phyloP scores from a whole-genome alignment of 1,140 invertebrate genomes.

The Adoxophyes honmai region DNA sequence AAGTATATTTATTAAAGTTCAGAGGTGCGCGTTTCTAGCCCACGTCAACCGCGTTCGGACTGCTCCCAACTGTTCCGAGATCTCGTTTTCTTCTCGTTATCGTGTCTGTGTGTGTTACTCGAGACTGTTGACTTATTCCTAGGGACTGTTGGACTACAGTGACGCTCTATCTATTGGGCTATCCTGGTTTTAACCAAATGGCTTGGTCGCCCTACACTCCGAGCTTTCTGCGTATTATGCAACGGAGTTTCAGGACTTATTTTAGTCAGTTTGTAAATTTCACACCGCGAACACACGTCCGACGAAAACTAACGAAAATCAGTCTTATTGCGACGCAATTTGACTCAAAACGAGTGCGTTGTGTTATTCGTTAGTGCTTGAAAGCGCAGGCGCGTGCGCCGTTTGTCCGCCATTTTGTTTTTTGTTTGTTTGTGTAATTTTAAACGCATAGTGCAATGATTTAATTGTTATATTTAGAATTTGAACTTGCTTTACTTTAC shows the following conservation, averaged over 20 bases:
- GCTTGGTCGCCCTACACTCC: conserved; percentile 32
- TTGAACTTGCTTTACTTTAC: neutral
- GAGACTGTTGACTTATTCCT: too few species aligned
- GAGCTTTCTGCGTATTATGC: conserved; percentile 70
- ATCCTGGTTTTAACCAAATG: conserved; percentile 23
- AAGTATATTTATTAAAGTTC: too few species aligned
- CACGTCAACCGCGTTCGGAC: too few species aligned
- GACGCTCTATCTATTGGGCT: too few species aligned
- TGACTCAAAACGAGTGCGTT: conserved; percentile 13
- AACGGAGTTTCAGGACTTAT: conserved; percentile 53
- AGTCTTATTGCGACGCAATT: conserved; percentile 2
- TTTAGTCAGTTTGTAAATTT: conserved; percentile 56
- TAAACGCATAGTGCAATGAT: conserved; percentile 12
- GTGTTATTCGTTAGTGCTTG: neutral
- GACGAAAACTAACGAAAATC: conserved; percentile 13
- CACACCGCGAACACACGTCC: conserved; percentile 21
- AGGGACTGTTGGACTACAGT: too few species aligned
- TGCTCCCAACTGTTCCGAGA: too few species aligned
- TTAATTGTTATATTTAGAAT: conserved; percentile 11
- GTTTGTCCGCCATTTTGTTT: conserved; percentile 4
- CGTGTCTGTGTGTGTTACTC: too few species aligned
- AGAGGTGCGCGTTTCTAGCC: too few species aligned
- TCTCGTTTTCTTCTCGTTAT: too few species aligned
- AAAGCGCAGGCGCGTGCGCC: neutral
- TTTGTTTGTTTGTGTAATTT: conserved; percentile 6